Percentiles rank a stretch among this genome's conserved stretches.
Evolutionary conservation across 2,888 invertebrate genomes (phyloP).

Genomic region (Phragmatobia fuliginosa): DNA sequence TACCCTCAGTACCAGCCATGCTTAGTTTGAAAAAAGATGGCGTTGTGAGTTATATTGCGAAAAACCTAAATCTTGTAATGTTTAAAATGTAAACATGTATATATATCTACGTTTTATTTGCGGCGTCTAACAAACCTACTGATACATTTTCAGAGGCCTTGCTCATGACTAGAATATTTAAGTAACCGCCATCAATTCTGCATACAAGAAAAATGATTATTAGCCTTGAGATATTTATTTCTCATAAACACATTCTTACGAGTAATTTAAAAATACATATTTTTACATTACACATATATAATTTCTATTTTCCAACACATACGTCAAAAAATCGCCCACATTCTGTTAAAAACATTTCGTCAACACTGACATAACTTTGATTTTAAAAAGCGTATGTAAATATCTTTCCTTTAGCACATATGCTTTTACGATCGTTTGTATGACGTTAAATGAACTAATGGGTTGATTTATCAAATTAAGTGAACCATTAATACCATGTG

Average conservation of each 20-base stretch:
- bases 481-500: conserved; percentile 36
- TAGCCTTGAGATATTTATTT: conserved; percentile 12
- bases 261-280: conserved; percentile 11
- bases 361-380: conserved; percentile 31
- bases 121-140: background rate
- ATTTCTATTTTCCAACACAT: conserved; percentile 10
- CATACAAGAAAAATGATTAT: background rate
- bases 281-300: background rate
- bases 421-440: conserved; percentile 30
- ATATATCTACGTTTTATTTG: too few species aligned
- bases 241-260: conserved; percentile 2
- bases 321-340: conserved; percentile 15
- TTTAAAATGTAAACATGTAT: too few species aligned
- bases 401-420: conserved; percentile 22
- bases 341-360: background rate
- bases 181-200: background rate
- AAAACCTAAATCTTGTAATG: too few species aligned
- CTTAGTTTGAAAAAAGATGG: too few species aligned
- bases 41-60: too few species aligned
- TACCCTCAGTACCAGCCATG: too few species aligned
- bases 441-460: conserved; percentile 47
- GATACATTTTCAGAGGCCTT: background rate
- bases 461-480: conserved; percentile 40
- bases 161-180: background rate
- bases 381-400: conserved; percentile 27